Percentiles rank a stretch among this genome's conserved stretches.
Conservation (phyloP, 2,888 invertebrate genomes). For the Leucania comma region DNA sequence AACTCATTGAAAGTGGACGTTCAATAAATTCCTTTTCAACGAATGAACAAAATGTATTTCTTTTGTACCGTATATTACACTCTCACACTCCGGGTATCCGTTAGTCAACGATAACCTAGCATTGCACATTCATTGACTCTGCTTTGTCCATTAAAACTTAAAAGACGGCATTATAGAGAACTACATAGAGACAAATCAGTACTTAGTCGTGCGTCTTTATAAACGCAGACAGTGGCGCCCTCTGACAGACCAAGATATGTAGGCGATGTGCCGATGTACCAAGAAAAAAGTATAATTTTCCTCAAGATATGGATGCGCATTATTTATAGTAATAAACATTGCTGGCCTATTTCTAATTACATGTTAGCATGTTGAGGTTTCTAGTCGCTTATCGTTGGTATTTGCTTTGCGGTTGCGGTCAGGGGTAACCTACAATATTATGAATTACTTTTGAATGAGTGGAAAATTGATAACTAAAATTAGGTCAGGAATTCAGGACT, state of each 20-base stretch:
- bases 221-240: background rate
- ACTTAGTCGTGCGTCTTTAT: no score
- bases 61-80: no score
- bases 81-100: no score
- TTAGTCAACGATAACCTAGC: background rate
- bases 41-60: no score
- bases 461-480: background rate
- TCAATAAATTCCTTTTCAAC: no score
- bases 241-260: slow-evolving; percentile 8
- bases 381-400: slow-evolving; percentile 67
- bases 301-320: slow-evolving; percentile 43
- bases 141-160: background rate
- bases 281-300: slow-evolving; percentile 43
- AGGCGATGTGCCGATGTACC: background rate
- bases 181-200: background rate
- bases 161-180: background rate
- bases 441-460: slow-evolving; percentile 19
- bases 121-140: slow-evolving; percentile 30
- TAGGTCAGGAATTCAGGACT: background rate
- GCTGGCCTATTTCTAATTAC: slow-evolving; percentile 47
- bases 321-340: slow-evolving; percentile 28
- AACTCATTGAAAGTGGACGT: no score
- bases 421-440: background rate
- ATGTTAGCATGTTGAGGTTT: slow-evolving; percentile 74
- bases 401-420: slow-evolving; percentile 33